Conservation (phyloP, 1,140 invertebrate genomes). For the Cydia amplana region DNA sequence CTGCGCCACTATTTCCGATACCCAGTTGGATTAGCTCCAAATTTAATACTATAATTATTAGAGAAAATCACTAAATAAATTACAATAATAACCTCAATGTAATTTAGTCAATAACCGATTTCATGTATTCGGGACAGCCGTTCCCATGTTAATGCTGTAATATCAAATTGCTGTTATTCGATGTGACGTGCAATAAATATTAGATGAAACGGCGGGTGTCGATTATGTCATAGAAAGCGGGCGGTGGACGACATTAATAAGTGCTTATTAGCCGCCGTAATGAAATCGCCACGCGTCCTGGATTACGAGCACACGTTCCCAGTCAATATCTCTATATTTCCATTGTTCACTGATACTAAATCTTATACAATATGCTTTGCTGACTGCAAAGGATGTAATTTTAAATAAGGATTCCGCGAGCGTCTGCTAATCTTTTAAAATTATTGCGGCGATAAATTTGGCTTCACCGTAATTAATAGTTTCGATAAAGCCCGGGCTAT, state of each 20-base stretch:
- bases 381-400: conserved; percentile 22
- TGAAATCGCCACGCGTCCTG: conserved; percentile 68
- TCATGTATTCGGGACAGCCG: conserved; percentile 29
- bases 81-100: conserved; percentile 20
- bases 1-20: neutral
- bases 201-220: conserved; percentile 68
- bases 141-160: conserved; percentile 59
- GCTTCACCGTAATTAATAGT: conserved; percentile 42
- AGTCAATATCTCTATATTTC: conserved; percentile 49
- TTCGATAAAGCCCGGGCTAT: conserved; percentile 35
- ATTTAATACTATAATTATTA: conserved; percentile 23
- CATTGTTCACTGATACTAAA: conserved; percentile 35
- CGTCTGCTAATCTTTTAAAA: conserved; percentile 42
- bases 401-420: conserved; percentile 41
- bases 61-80: conserved; percentile 7
- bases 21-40: conserved; percentile 3
- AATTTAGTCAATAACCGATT: conserved; percentile 17
- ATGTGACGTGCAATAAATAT: conserved; percentile 73
- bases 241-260: conserved; percentile 64
- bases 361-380: conserved; percentile 9
- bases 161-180: conserved; percentile 69
- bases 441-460: conserved; percentile 56
- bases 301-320: conserved; percentile 60
- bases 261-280: conserved; percentile 70
- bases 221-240: conserved; percentile 57